Evolutionary conservation across 2,888 invertebrate species (phyloP), one percentile per base, ranked within the genome.

Genomic region (Julus scandinavius): DNA sequence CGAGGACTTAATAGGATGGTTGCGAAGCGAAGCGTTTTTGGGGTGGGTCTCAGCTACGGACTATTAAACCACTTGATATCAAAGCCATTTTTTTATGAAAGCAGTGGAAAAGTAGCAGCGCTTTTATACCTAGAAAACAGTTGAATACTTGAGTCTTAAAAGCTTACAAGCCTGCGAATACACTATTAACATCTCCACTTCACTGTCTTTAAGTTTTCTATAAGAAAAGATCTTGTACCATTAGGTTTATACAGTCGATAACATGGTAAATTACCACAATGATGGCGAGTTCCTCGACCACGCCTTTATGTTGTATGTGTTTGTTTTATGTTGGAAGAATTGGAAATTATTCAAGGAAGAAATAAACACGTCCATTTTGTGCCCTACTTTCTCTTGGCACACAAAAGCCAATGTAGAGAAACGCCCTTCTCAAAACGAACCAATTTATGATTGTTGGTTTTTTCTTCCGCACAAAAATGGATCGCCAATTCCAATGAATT

Each of bases 41-140:
- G 72, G 29, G 72, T 72, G 72, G 72, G 72, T 72, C 72, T 72
- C 29, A 72, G 72, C 20, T 72, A 72, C 72, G 72, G 72, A 29
- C 72, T 72, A 72, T 72, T 72, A 72, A 72, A 72, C 72, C 72
- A 72, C 72, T 72, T 72, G 72, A 72, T 72, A 72, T 72, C 72
- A 72, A 72, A 72, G 72, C 20, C 20, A 72, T 72, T 72, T 72
- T 72, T 63, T 72, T 4, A n/a, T 72, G 72, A 72, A 72, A 72
- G 72, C 29, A 29, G 20, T 72, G 17, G 17, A 17, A n/a, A 72
- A 72, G 72, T 72, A n/a, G 72, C 29, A 29, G 29, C 11, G 72
- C 72, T 72, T 72, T 72, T 72, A n/a, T 72, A 29, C 72, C 7
- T 72, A 3, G 29, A 72, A 72, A 72, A 72, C 29, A 72, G 20